Evolutionary conservation across 2,888 invertebrate species (phyloP), one percentile per base, ranked within the genome.

Genomic region (Malthinus seriepunctatus): DNA sequence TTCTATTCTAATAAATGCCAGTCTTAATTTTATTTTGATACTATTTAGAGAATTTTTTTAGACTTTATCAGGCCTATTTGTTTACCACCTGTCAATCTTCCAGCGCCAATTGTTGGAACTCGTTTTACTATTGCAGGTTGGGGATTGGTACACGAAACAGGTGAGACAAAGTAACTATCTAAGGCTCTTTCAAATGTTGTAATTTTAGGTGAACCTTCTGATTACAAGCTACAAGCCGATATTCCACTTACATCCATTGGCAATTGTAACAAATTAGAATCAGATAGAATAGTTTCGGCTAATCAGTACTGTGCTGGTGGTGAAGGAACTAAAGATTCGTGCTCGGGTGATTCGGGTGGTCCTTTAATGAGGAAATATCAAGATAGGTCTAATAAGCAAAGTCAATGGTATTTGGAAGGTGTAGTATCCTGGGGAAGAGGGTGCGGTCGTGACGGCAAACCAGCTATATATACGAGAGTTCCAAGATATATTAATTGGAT

Each of bases 361-460:
- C 89, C 90, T 0, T 76, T 90, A 1, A 89, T 90, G 88, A 80
- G 46, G 37, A 14, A 9, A 12, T 47, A 47, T n/a, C 31, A 39
- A 12, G 53, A 53, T n/a, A 35, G 15, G 6, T 10, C 10, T 4
- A 37, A 31, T 31, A 15, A 45, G 6, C 52, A 54, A 10, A 31
- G 12, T 0, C 46, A 53, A 9, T 53, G 53, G 53, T 53, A 47
- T 33, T 37, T 23, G 45, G 47, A 53, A 88, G 88, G 89, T n/a
- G 85, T 93, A 12, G 92, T 93, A 1, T 92, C 93, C 0, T 93
- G 93, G 93, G 93, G 93, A 33, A 91, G 92, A 72, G 93, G 93
- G 11, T 93, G 93, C 73, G 93, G 91, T 1, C 82, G 93, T 60
- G 86, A 87, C 6, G 90, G 91, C 9, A 92, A 90, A 76, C 92